Conservation (phyloP, 2,113 vertebrate genomes). For the Heterotilapia buettikoferi region DNA sequence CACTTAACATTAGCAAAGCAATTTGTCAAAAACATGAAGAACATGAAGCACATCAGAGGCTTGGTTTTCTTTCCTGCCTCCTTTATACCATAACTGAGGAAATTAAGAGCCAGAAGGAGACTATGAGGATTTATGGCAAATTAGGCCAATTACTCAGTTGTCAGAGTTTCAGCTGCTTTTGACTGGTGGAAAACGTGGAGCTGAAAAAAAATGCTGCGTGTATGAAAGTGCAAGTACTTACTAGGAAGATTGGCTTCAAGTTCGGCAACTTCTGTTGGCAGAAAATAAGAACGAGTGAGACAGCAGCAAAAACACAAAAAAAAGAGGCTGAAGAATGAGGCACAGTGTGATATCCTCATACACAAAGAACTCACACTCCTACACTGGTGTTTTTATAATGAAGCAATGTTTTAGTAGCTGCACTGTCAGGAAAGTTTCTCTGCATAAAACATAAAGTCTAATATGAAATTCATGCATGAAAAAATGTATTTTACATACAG, state of each 20-base stretch:
- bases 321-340: not conserved
- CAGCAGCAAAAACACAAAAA: not conserved
- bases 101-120: not conserved
- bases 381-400: not conserved
- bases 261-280: constrained; percentile 91
- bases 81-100: not conserved
- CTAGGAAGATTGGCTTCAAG: constrained; percentile 96
- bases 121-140: not conserved
- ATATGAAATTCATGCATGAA: not conserved
- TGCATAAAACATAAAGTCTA: not conserved
- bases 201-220: not conserved
- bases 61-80: not conserved
- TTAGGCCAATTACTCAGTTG: not conserved
- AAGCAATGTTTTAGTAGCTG: not conserved
- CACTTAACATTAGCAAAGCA: not conserved
- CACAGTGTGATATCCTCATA: not conserved
- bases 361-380: not conserved
- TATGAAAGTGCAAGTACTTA: constrained; percentile 73
- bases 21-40: not conserved
- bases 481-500: not conserved
- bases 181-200: not conserved
- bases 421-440: not conserved
- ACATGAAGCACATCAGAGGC: not conserved
- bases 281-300: not conserved
- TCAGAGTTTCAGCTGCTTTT: not conserved